A percentile compares a stretch with the other conserved stretches of the same genome.
phyloP scores from a whole-genome alignment of 92 coral and sea anemone genomes.

The Galaxea fascicularis region DNA sequence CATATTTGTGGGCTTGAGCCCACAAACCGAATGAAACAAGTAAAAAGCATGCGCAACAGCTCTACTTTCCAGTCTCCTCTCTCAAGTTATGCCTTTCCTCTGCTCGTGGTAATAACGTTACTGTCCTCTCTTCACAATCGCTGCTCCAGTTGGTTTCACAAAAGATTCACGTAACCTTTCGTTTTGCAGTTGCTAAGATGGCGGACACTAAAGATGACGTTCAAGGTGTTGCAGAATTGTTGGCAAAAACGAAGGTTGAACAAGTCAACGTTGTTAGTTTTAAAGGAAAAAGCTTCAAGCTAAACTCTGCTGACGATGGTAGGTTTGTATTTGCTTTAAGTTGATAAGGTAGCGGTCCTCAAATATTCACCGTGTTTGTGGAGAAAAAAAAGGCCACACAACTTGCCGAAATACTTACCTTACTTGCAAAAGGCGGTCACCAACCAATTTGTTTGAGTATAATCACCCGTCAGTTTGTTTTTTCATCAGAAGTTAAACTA shows the following conservation, averaged over 20 bases:
- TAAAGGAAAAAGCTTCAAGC: conserved; percentile 87
- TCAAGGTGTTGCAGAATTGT: conserved; percentile 76
- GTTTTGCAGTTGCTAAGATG: conserved; percentile 21
- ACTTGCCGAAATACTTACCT: too few relatives aligned
- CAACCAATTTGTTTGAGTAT: too few relatives aligned
- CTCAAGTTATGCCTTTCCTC: background rate
- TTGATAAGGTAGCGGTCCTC: too few relatives aligned
- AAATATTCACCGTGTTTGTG: background rate
- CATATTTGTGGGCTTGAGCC: background rate
- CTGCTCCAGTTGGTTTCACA: background rate
- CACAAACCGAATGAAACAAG: background rate
- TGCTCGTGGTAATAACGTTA: conserved; percentile 43
- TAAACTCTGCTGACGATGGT: conserved; percentile 94
- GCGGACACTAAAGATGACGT: conserved; percentile 69
- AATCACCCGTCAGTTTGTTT: too few relatives aligned
- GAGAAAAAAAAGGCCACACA: background rate
- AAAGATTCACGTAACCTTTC: background rate
- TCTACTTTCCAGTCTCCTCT: conserved; percentile 24
- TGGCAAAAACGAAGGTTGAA: conserved; percentile 88
- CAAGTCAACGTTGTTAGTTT: conserved; percentile 89
- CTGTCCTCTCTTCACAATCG: too few relatives aligned
- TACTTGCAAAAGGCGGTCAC: too few relatives aligned
- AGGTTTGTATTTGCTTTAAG: conserved; percentile 6
- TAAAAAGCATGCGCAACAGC: conserved; percentile 7
- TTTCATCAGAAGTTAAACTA: too few relatives aligned